phyloP scores from a whole-genome alignment of 2,797 vertebrate genomes.

The Naso thynnoides region DNA sequence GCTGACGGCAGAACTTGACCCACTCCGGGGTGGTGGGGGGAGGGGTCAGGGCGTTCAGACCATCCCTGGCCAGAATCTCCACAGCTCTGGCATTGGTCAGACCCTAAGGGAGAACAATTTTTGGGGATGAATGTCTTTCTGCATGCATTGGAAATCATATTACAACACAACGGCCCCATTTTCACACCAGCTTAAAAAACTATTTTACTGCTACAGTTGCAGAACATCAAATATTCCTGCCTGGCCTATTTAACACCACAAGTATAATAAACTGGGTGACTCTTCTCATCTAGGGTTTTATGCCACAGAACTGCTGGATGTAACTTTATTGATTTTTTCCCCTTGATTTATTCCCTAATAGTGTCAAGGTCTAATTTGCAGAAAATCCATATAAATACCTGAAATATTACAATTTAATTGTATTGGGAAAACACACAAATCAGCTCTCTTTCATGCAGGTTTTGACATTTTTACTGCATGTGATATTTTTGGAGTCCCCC shows the following conservation, averaged over 20 bases:
- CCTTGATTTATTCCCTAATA: slow-evolving; percentile 11
- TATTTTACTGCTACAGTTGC: slow-evolving; percentile 60
- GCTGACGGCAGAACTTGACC: slow-evolving; percentile 97
- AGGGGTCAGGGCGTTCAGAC: slow-evolving; percentile 91
- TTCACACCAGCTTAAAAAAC: slow-evolving; percentile 58
- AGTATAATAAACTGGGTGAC: slow-evolving; percentile 50
- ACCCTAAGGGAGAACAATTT: slow-evolving; percentile 80
- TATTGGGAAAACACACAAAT: not conserved
- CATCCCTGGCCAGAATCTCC: slow-evolving; percentile 89
- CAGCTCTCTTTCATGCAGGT: not conserved
- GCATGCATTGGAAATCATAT: slow-evolving; percentile 39
- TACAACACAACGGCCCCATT: slow-evolving; percentile 57
- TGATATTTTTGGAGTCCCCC: slow-evolving; percentile 2
- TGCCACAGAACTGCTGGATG: slow-evolving; percentile 28
- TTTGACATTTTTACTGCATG: slow-evolving; percentile 29
- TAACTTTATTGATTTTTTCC: slow-evolving; percentile 39
- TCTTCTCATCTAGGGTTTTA: slow-evolving; percentile 38
- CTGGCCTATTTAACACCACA: slow-evolving; percentile 62
- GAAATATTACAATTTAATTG: slow-evolving; percentile 2
- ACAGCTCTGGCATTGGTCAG: slow-evolving; percentile 84
- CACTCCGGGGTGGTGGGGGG: slow-evolving; percentile 94
- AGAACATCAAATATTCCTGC: slow-evolving; percentile 56
- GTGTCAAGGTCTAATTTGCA: slow-evolving; percentile 33
- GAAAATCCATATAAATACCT: slow-evolving; percentile 26
- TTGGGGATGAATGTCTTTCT: slow-evolving; percentile 38